Percentiles rank a stretch among this genome's conserved stretches.
phyloP scores from a whole-genome alignment of 2,113 vertebrate species.

The Cololabis saira region DNA sequence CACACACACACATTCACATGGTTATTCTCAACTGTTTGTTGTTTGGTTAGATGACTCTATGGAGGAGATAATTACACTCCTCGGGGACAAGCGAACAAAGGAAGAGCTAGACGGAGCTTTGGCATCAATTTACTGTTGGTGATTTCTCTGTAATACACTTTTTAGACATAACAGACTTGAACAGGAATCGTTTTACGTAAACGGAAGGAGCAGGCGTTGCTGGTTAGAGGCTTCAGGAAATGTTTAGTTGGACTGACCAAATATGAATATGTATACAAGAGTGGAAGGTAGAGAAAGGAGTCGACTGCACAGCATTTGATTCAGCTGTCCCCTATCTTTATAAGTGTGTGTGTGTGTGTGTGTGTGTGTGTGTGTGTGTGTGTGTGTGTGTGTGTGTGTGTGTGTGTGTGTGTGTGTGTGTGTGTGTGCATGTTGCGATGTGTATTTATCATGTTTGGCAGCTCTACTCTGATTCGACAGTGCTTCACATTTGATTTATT shows the following conservation, averaged over 20 bases:
- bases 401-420: too few species aligned
- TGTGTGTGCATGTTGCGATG: constrained; percentile 7
- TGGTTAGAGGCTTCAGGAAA: background rate
- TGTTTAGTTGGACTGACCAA: background rate
- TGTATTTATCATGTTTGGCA: constrained; percentile 51
- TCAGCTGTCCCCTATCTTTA: constrained; percentile 28
- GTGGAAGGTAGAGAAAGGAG: background rate
- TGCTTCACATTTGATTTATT: constrained; percentile 70
- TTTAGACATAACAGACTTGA: background rate
- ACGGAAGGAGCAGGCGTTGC: background rate
- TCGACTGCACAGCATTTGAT: constrained; percentile 20
- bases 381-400: too few species aligned
- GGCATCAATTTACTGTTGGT: constrained; percentile 2
- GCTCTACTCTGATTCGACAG: constrained; percentile 60
- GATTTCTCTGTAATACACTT: constrained; percentile 1
- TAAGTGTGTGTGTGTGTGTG: constrained; percentile 28
- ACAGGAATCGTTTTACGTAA: constrained; percentile 1
- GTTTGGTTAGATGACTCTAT: constrained; percentile 43
- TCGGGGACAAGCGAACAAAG: constrained; percentile 27
- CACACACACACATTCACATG: constrained; percentile 27
- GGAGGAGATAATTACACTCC: constrained; percentile 30
- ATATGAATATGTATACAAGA: too few species aligned
- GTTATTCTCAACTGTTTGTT: constrained; percentile 32
- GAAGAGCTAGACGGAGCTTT: constrained; percentile 27
- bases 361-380: too few species aligned